A percentile compares a stretch with the other conserved stretches of the same genome.
Evolutionary conservation across 2,113 vertebrate species (phyloP).

Genomic region (Menura novaehollandiae): DNA sequence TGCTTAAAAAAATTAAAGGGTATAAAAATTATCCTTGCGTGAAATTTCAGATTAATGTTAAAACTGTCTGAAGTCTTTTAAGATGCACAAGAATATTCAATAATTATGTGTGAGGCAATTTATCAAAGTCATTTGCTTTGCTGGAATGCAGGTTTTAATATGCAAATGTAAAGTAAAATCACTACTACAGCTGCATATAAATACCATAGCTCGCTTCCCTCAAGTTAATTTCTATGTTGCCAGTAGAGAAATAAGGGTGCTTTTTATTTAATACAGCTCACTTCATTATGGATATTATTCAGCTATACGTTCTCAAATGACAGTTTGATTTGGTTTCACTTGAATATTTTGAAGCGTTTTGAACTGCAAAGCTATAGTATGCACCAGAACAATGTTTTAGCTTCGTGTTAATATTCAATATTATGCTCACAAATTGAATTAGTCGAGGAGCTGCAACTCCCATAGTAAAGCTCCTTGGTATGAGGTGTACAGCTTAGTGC

Average conservation of each 20-base stretch:
- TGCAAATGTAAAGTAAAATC: conserved; percentile 28
- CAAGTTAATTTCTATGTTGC: conserved; percentile 5
- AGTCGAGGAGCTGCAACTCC: background rate
- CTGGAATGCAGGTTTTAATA: conserved; percentile 28
- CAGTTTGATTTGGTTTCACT: conserved; percentile 27
- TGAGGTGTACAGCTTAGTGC: background rate
- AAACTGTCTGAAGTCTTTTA: background rate
- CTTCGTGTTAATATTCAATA: background rate
- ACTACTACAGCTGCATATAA: background rate
- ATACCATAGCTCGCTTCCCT: background rate
- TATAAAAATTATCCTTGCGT: background rate
- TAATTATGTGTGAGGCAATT: conserved; percentile 3
- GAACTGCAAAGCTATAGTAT: background rate
- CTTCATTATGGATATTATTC: conserved; percentile 6
- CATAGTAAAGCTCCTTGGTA: background rate
- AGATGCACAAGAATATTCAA: background rate
- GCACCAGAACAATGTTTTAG: background rate
- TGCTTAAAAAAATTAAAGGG: background rate
- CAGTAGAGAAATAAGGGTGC: background rate
- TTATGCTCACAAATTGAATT: conserved; percentile 11
- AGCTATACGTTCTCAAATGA: background rate
- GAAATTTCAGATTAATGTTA: conserved; percentile 12
- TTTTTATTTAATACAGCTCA: conserved; percentile 25
- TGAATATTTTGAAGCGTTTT: background rate
- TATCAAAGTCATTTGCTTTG: conserved; percentile 48